Percentiles rank a stretch among this genome's conserved stretches.
These are phyloP conservation scores for Aleiodes leptofemur DNA, from an alignment of 2,888 invertebrate genomes.

Conservation along the genomic window DNA sequence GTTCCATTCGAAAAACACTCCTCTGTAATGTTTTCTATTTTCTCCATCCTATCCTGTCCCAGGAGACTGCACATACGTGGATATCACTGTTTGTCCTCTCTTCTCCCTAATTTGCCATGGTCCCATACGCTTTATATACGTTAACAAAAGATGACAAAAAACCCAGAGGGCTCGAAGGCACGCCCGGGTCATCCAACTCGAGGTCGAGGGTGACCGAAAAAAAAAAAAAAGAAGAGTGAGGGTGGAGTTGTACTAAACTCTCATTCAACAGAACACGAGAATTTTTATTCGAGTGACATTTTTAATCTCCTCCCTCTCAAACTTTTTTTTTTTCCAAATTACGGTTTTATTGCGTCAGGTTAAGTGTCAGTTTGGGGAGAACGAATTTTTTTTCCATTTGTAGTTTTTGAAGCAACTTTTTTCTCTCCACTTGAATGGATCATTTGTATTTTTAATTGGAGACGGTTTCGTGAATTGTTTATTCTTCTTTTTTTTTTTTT, in stretches of 20 bases:
- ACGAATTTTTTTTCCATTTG: not conserved
- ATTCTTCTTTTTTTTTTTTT: not conserved
- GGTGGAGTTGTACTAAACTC: conserved; percentile 38
- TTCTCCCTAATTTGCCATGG: conserved; percentile 22
- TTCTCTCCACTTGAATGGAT: not conserved
- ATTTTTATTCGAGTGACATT: conserved; percentile 60
- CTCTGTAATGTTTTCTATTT: not conserved
- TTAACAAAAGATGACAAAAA: conserved; percentile 1
- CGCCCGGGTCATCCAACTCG: too few relatives aligned
- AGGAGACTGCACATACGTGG: conserved; percentile 2
- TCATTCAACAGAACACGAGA: conserved; percentile 47
- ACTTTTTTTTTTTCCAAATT: conserved; percentile 64
- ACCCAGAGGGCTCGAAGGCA: not conserved
- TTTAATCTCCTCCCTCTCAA: conserved; percentile 65
- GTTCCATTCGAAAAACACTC: not conserved
- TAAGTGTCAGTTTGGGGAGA: conserved; percentile 14
- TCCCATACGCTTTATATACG: conserved; percentile 29
- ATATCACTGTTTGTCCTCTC: conserved; percentile 33
- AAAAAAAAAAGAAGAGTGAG: not conserved
- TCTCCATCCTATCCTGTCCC: not conserved
- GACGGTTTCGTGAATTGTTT: not conserved
- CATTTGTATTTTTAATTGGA: too few relatives aligned
- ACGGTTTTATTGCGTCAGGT: conserved; percentile 54
- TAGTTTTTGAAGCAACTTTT: not conserved
- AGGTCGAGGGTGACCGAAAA: conserved; percentile 21